phyloP scores from a whole-genome alignment of 1,140 invertebrate genomes.

The Coenobita brevimanus region DNA sequence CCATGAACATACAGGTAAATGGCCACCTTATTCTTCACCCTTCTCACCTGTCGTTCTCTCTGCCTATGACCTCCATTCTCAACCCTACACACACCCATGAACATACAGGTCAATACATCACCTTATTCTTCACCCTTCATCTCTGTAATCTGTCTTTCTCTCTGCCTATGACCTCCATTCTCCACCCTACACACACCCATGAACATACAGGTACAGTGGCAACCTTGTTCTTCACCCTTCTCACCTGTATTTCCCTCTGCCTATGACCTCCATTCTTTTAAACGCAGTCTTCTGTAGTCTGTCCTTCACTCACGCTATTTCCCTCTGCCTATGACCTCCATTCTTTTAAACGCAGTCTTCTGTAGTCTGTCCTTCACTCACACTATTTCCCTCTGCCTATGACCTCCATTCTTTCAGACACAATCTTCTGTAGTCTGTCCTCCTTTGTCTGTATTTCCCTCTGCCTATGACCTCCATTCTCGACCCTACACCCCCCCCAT shows the following conservation, averaged over 20 bases:
- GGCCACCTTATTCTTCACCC: not conserved
- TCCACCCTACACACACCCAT: constrained; percentile 86
- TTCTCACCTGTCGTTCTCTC: no score
- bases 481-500: constrained; percentile 84
- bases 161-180: no score
- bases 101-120: constrained; percentile 79
- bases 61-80: no score
- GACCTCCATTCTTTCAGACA: no score
- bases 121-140: not conserved
- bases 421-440: not conserved
- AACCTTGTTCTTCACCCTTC: not conserved
- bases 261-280: no score
- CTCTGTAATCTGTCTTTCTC: no score
- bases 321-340: no score
- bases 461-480: no score
- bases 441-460: no score
- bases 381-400: no score
- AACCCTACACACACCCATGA: constrained; percentile 84
- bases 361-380: not conserved
- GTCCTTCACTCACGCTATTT: constrained; percentile 80
- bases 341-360: no score
- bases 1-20: constrained; percentile 83
- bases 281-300: not conserved
- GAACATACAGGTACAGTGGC: constrained; percentile 80
- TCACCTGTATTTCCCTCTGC: no score